A percentile compares a stretch with the other conserved stretches of the same genome.
phyloP scores from a whole-genome alignment of 1,140 invertebrate species.

The Bemisia tabaci region DNA sequence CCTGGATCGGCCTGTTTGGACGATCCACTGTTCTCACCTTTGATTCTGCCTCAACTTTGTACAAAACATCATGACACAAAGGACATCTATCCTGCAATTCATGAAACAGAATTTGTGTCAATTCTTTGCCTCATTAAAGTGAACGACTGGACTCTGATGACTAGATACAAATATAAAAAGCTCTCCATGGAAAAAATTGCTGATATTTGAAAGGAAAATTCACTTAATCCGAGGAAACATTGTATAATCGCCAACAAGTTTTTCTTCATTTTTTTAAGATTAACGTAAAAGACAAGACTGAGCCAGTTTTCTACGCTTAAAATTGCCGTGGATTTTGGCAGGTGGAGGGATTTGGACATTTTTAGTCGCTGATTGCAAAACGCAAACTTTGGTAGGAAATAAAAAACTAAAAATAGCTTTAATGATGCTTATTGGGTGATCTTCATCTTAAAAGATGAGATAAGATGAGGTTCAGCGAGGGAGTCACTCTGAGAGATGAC shows the following conservation, averaged over 20 bases:
- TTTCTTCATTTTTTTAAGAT: background rate
- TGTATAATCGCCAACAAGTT: background rate
- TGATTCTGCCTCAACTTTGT: conserved; percentile 40
- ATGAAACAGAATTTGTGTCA: conserved; percentile 6
- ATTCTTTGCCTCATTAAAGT: background rate
- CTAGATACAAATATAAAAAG: background rate
- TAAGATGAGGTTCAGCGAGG: conserved; percentile 3
- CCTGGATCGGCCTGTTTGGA: no score
- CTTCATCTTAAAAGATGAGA: conserved; percentile 2
- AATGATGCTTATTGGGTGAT: background rate
- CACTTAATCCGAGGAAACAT: background rate
- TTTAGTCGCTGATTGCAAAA: no score
- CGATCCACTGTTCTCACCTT: no score
- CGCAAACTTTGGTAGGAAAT: no score
- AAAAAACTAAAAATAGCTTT: no score
- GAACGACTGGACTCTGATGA: background rate
- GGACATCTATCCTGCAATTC: conserved; percentile 56
- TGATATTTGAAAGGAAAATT: background rate
- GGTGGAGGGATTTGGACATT: no score
- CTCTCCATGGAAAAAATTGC: background rate
- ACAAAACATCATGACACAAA: conserved; percentile 64
- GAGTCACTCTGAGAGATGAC: background rate
- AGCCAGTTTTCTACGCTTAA: no score
- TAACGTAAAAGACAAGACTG: no score
- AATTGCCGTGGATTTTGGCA: no score